Percentiles rank a stretch among this genome's conserved stretches.
phyloP scores from a whole-genome alignment of 2,113 vertebrate species.

The Vombatus ursinus region DNA sequence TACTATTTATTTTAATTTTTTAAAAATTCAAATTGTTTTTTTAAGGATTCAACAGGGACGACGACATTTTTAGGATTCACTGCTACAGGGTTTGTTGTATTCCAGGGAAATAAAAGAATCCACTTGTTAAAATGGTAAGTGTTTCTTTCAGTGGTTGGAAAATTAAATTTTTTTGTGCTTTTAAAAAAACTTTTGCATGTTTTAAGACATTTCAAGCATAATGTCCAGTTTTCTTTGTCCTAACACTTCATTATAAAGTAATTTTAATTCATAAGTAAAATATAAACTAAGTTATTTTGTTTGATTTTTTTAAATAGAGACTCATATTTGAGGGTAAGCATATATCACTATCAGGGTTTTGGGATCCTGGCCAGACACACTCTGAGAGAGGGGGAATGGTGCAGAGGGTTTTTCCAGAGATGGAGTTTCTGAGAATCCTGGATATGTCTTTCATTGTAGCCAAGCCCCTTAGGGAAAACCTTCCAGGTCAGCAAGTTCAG shows the following conservation, averaged over 20 bases:
- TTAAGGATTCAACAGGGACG: slow-evolving; percentile 92
- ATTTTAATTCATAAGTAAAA: slow-evolving; percentile 30
- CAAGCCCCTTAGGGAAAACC: neutral
- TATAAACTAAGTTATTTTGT: neutral
- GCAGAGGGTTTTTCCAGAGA: neutral
- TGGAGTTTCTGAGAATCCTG: neutral
- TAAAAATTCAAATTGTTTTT: slow-evolving; percentile 58
- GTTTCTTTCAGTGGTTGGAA: slow-evolving; percentile 32
- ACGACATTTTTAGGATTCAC: slow-evolving; percentile 98
- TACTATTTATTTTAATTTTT: slow-evolving; percentile 24
- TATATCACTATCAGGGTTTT: neutral
- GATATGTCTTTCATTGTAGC: neutral
- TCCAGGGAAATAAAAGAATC: slow-evolving; percentile 99
- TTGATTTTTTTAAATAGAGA: neutral
- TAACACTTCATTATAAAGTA: slow-evolving; percentile 12
- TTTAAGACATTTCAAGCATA: slow-evolving; percentile 16
- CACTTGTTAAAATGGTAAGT: slow-evolving; percentile 97
- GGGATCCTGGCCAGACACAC: neutral
- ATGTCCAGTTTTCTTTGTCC: neutral
- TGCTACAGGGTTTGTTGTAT: slow-evolving; percentile 96
- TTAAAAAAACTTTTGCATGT: neutral
- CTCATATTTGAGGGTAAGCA: neutral
- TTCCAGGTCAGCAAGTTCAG: neutral
- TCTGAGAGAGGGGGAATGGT: neutral
- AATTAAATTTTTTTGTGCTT: neutral